These are phyloP conservation scores for Polylopha cassiicola DNA, from an alignment of 2,888 invertebrate species.

Conservation along the genomic window DNA sequence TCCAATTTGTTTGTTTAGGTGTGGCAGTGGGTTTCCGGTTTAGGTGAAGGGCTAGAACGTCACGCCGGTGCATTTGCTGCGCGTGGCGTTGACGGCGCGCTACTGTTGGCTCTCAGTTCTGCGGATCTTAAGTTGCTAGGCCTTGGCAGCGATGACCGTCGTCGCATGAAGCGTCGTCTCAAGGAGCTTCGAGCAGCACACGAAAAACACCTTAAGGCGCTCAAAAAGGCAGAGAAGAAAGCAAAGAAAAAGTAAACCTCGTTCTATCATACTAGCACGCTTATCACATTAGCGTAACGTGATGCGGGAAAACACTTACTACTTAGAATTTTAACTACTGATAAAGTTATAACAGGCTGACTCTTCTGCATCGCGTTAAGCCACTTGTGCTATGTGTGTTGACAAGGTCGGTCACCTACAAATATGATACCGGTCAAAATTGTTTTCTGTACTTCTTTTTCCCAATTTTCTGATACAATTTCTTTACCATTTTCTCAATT, in stretches of 20 bases:
- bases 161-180: slow-evolving; percentile 87
- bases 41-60: slow-evolving; percentile 92
- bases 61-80: slow-evolving; percentile 92
- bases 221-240: slow-evolving; percentile 91
- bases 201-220: slow-evolving; percentile 91
- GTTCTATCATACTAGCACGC: no score
- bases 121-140: slow-evolving; percentile 93
- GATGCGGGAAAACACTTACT: no score
- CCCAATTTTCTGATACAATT: no score
- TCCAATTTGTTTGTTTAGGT: slow-evolving; percentile 75
- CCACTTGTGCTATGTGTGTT: no score
- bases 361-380: no score
- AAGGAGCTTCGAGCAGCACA: slow-evolving; percentile 88
- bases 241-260: slow-evolving; percentile 81
- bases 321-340: no score
- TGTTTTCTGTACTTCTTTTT: no score
- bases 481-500: no score
- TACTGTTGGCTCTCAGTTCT: slow-evolving; percentile 91
- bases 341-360: no score
- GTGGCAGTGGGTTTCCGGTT: slow-evolving; percentile 91
- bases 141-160: slow-evolving; percentile 87
- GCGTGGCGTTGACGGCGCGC: slow-evolving; percentile 91
- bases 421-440: no score
- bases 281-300: no score
- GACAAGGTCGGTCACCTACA: no score